These are phyloP conservation scores for Eolophus roseicapilla DNA, from an alignment of 2,113 vertebrate genomes.

Conservation along the genomic window DNA sequence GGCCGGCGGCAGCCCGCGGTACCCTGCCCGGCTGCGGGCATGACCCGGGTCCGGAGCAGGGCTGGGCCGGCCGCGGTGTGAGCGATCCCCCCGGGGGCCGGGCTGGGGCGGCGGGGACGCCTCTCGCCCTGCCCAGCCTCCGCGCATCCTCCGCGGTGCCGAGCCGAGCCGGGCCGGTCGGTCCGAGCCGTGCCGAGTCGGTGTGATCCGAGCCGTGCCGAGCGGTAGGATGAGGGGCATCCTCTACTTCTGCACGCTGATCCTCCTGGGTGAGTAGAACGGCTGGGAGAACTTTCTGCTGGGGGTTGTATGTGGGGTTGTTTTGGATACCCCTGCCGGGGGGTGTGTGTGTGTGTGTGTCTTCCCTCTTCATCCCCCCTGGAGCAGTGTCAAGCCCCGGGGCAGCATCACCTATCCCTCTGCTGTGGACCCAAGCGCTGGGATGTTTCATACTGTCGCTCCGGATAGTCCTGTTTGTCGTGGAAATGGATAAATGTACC, in stretches of 20 bases:
- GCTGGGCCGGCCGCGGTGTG: background rate
- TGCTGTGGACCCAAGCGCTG: background rate
- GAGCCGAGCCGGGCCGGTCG: background rate
- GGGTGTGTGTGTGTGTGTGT: background rate
- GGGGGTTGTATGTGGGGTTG: background rate
- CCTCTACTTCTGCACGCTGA: constrained; percentile 46
- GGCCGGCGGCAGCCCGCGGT: background rate
- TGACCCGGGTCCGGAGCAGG: background rate
- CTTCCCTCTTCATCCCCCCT: background rate
- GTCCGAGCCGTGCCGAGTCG: background rate
- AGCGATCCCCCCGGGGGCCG: background rate
- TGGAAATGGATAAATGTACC: background rate
- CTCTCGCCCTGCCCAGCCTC: background rate
- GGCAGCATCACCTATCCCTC: background rate
- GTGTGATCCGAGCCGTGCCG: too few relatives aligned
- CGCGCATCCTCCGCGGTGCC: constrained; percentile 10
- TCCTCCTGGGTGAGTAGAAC: constrained; percentile 52
- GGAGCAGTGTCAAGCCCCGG: background rate
- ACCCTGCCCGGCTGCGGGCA: background rate
- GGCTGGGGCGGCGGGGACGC: background rate
- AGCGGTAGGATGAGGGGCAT: constrained; percentile 51
- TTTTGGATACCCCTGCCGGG: background rate
- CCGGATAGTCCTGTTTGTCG: background rate
- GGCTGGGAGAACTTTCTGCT: background rate
- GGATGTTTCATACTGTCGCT: background rate